A percentile compares a stretch with the other conserved stretches of the same genome.
Evolutionary conservation across 37 sponge, comb jelly and placozoan species (phyloP).

Genomic region (Oscarella lobularis): DNA sequence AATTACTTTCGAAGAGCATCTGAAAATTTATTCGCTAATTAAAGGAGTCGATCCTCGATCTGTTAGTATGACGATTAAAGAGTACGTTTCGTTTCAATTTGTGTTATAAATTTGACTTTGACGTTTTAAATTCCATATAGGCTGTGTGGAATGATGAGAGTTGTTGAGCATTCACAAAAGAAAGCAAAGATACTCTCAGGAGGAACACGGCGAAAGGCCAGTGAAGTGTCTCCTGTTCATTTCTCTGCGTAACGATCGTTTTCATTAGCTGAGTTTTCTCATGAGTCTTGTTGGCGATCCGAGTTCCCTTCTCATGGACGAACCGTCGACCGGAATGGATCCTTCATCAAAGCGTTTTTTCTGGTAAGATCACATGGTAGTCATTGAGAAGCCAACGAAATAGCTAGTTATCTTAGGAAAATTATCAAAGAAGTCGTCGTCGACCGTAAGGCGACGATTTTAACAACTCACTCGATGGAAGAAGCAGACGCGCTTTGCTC

Average conservation of each 20-base stretch:
- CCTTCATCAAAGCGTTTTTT: conserved; percentile 9
- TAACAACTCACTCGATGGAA: conserved; percentile 17
- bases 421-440: neutral
- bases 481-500: conserved; percentile 18
- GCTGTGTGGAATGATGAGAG: conserved; percentile 6
- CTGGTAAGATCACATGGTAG: neutral
- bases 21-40: neutral
- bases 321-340: conserved; percentile 14
- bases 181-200: conserved; percentile 5
- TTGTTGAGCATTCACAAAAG: conserved; percentile 7
- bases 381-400: no score
- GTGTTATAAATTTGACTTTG: neutral
- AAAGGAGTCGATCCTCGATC: neutral
- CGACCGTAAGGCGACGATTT: neutral
- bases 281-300: conserved; percentile 8
- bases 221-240: no score
- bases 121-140: neutral
- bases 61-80: neutral
- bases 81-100: no score
- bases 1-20: conserved; percentile 5
- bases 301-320: neutral
- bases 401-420: neutral
- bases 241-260: neutral
- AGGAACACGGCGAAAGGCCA: conserved; percentile 10
- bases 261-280: conserved; percentile 7